Evolutionary conservation across 2,888 invertebrate species (phyloP).

Genomic region (Agriotes lineatus): DNA sequence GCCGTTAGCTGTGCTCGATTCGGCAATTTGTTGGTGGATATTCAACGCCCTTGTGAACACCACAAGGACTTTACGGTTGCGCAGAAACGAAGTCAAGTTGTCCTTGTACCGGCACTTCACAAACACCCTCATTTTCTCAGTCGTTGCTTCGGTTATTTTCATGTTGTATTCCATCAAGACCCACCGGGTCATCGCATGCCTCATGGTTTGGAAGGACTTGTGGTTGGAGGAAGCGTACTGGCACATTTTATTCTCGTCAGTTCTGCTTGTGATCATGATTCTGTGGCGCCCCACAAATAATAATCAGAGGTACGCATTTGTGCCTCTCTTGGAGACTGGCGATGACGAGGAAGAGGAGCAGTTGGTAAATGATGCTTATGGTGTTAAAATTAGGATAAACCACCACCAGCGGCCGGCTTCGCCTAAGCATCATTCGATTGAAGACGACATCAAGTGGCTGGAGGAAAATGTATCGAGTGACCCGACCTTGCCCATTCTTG

Average conservation of each 20-base stretch:
- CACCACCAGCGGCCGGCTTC: slow-evolving; percentile 60
- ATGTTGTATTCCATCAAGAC: slow-evolving; percentile 93
- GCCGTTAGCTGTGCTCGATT: slow-evolving; percentile 87
- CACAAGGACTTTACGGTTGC: slow-evolving; percentile 86
- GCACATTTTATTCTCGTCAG: slow-evolving; percentile 91
- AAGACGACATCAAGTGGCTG: slow-evolving; percentile 90
- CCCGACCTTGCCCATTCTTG: slow-evolving; percentile 76
- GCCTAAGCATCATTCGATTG: slow-evolving; percentile 70
- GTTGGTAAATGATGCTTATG: slow-evolving; percentile 88
- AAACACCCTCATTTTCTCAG: slow-evolving; percentile 92
- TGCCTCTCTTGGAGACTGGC: slow-evolving; percentile 88
- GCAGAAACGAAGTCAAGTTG: slow-evolving; percentile 92
- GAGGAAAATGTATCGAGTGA: slow-evolving; percentile 91
- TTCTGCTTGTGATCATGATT: slow-evolving; percentile 92
- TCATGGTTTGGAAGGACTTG: slow-evolving; percentile 89
- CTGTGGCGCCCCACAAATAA: slow-evolving; percentile 96
- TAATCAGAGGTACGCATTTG: slow-evolving; percentile 95
- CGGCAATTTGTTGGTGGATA: slow-evolving; percentile 95
- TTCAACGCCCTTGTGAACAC: slow-evolving; percentile 90
- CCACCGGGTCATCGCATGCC: slow-evolving; percentile 71
- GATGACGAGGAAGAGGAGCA: slow-evolving; percentile 87
- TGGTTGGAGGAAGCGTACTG: slow-evolving; percentile 97
- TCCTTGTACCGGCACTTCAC: slow-evolving; percentile 93
- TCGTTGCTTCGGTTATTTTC: slow-evolving; percentile 90
- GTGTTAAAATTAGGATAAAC: slow-evolving; percentile 78